Conservation (phyloP, 1,140 invertebrate genomes). For the Pseudomyrmex sp. region DNA sequence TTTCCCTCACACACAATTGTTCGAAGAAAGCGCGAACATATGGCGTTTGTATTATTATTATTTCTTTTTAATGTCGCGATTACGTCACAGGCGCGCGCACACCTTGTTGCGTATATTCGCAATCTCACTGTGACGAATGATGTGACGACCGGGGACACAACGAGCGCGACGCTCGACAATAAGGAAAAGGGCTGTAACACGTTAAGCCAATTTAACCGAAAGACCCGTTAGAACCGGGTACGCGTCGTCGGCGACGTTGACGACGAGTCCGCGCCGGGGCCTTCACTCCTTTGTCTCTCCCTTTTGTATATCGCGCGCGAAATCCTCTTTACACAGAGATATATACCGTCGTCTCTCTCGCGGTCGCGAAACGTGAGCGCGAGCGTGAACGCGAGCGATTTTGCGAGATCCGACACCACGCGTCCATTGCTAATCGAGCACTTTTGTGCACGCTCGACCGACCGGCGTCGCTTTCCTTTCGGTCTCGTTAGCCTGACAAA, state of each 20-base stretch:
- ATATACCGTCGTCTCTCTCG: not conserved
- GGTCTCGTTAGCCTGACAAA: conserved; percentile 51
- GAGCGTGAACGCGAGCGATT: conserved; percentile 25
- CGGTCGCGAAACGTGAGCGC: conserved; percentile 5
- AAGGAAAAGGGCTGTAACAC: conserved; percentile 42
- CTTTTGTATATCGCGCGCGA: conserved; percentile 37
- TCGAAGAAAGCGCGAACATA: not conserved
- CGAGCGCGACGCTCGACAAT: conserved; percentile 9
- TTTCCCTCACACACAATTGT: not conserved
- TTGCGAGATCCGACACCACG: conserved; percentile 16
- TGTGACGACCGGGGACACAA: not conserved
- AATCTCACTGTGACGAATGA: conserved; percentile 2
- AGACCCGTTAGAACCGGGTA: conserved; percentile 34
- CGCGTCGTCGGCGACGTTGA: conserved; percentile 6
- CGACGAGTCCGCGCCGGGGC: conserved; percentile 3
- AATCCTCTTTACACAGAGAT: not conserved
- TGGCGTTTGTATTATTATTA: not conserved
- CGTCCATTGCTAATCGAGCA: conserved; percentile 36
- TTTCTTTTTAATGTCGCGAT: not conserved
- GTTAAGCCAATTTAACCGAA: conserved; percentile 48
- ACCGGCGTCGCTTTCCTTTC: conserved; percentile 36
- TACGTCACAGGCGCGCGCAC: not conserved
- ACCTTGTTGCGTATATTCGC: not conserved
- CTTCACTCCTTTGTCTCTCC: conserved; percentile 34
- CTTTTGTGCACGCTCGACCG: conserved; percentile 24